phyloP scores from a whole-genome alignment of 2,797 vertebrate genomes.

The Macropus fuliginosus region DNA sequence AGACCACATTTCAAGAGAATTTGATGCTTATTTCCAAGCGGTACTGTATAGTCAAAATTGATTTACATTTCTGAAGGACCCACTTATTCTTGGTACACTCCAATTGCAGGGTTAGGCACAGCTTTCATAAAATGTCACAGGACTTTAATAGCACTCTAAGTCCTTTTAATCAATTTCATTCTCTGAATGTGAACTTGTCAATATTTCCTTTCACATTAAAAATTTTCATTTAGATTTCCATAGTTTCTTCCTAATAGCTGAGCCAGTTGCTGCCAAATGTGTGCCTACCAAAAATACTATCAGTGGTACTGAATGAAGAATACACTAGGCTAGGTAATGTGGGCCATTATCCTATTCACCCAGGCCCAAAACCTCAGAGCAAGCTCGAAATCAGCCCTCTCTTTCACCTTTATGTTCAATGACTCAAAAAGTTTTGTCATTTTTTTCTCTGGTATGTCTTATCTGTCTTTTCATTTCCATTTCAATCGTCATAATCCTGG shows the following conservation, averaged over 20 bases:
- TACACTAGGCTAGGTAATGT: neutral
- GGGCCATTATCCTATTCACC: neutral
- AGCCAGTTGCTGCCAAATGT: neutral
- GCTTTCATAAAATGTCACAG: neutral
- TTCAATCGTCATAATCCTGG: neutral
- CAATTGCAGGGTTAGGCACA: neutral
- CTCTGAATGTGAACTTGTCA: neutral
- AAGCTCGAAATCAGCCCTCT: neutral
- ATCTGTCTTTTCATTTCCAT: neutral
- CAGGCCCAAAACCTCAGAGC: neutral
- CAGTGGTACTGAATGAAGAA: neutral
- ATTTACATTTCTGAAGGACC: constrained; percentile 5
- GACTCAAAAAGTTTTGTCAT: neutral
- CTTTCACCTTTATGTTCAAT: neutral
- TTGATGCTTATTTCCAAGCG: constrained; percentile 2
- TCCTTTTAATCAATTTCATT: neutral
- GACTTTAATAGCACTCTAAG: neutral
- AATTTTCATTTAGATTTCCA: neutral
- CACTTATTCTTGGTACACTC: neutral
- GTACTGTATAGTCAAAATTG: neutral
- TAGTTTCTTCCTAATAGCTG: neutral
- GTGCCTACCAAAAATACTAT: neutral
- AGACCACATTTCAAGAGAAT: neutral
- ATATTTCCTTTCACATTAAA: neutral
- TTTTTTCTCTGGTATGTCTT: neutral